These are phyloP conservation scores for Pelecanus crispus DNA, from an alignment of 2,113 vertebrate genomes.

Conservation along the genomic window DNA sequence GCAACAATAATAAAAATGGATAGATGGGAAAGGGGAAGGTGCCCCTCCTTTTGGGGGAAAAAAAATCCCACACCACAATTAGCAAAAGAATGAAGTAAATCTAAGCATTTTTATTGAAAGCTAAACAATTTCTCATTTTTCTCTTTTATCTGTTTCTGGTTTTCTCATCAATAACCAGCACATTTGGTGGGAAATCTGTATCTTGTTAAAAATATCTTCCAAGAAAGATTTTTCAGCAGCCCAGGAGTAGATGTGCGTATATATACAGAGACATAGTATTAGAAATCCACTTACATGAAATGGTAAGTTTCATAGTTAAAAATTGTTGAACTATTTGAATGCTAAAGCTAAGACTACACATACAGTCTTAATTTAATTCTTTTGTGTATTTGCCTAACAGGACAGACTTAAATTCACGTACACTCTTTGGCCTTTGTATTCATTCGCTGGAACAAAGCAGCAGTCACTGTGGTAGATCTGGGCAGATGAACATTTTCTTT, in stretches of 20 bases:
- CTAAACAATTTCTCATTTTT: background rate
- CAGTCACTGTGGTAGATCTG: background rate
- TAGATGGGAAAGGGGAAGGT: background rate
- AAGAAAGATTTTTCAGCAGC: background rate
- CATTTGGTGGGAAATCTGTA: background rate
- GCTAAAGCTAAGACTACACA: background rate
- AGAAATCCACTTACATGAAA: background rate
- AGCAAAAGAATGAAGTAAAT: background rate
- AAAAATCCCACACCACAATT: background rate
- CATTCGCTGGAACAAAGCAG: background rate
- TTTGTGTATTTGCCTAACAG: background rate
- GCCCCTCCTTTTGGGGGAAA: background rate
- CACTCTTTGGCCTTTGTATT: background rate
- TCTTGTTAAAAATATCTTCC: slow-evolving; percentile 20
- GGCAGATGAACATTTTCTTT: background rate
- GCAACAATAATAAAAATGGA: background rate
- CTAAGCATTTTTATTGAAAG: background rate
- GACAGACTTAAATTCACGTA: background rate
- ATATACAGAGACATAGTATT: background rate
- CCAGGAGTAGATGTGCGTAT: background rate
- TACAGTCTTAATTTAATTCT: background rate
- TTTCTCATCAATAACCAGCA: background rate
- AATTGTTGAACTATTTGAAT: background rate
- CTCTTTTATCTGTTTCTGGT: background rate
- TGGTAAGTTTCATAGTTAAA: background rate